Conservation (phyloP, 2,113 vertebrate species). For the Corythornis vintsioides region DNA sequence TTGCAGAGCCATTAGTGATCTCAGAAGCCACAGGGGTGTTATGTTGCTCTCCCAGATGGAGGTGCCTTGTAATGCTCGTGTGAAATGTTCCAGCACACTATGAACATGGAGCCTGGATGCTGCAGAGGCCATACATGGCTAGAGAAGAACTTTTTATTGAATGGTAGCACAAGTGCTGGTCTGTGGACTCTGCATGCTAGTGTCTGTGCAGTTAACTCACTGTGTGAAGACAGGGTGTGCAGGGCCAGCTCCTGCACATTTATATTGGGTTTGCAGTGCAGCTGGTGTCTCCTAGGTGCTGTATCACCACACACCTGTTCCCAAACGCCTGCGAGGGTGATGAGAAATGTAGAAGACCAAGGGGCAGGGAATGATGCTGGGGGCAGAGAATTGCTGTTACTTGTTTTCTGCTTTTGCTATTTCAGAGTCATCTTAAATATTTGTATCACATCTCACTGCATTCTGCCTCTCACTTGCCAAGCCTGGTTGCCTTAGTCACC, state of each 20-base stretch:
- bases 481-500: constrained; percentile 63
- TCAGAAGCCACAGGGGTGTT: background rate
- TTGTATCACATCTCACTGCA: background rate
- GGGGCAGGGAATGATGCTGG: background rate
- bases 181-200: background rate
- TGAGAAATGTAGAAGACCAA: fast-evolving
- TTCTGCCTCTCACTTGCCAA: constrained; percentile 26
- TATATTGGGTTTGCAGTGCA: background rate
- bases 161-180: background rate
- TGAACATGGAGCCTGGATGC: background rate
- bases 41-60: background rate
- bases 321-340: background rate
- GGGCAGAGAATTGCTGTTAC: background rate
- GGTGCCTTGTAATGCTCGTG: background rate
- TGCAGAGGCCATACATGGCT: background rate
- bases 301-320: background rate
- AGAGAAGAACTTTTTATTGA: background rate
- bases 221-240: background rate
- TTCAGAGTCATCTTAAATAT: constrained; percentile 4
- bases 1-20: background rate
- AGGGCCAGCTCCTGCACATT: background rate
- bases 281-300: background rate
- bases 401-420: background rate
- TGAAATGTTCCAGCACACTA: background rate
- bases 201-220: background rate